phyloP scores from a whole-genome alignment of 2,888 invertebrate genomes.

The Busseola fusca region DNA sequence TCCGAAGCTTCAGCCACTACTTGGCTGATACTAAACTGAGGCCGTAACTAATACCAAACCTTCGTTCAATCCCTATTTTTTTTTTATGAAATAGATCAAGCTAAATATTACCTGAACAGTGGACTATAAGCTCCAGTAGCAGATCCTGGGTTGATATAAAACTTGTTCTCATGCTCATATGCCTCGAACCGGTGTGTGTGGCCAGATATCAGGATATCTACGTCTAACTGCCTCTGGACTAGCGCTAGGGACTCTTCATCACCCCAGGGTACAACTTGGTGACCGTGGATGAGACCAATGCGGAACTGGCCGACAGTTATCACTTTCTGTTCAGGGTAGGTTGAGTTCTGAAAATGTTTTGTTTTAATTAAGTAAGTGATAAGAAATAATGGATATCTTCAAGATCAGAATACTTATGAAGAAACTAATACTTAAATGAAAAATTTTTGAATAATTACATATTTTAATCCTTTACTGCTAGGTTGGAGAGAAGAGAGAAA shows the following conservation, averaged over 20 bases:
- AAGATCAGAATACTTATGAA: not conserved
- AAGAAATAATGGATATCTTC: not conserved
- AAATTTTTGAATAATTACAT: not conserved
- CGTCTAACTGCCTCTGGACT: slow-evolving; percentile 98
- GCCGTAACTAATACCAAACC: not conserved
- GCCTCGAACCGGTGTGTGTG: slow-evolving; percentile 99
- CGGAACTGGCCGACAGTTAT: slow-evolving; percentile 99
- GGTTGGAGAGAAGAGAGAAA: not conserved
- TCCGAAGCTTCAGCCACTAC: not conserved
- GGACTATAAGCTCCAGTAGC: slow-evolving; percentile 99
- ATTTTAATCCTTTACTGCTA: not conserved
- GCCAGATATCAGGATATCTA: slow-evolving; percentile 99
- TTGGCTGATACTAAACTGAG: not conserved
- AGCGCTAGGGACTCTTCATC: slow-evolving; percentile 97
- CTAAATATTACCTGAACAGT: slow-evolving; percentile 92
- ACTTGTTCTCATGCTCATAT: slow-evolving; percentile 99
- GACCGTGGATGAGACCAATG: slow-evolving; percentile 99
- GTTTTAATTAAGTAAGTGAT: not conserved
- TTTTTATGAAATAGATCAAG: not conserved
- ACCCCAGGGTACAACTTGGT: slow-evolving; percentile 99
- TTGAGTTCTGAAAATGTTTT: slow-evolving; percentile 91
- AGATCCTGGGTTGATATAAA: slow-evolving; percentile 99
- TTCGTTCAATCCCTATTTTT: not conserved
- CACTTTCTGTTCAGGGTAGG: slow-evolving; percentile 99
- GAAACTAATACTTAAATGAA: not conserved